These are phyloP conservation scores for Semnornis frantzii DNA, from an alignment of 2,113 vertebrate species.

Conservation along the genomic window DNA sequence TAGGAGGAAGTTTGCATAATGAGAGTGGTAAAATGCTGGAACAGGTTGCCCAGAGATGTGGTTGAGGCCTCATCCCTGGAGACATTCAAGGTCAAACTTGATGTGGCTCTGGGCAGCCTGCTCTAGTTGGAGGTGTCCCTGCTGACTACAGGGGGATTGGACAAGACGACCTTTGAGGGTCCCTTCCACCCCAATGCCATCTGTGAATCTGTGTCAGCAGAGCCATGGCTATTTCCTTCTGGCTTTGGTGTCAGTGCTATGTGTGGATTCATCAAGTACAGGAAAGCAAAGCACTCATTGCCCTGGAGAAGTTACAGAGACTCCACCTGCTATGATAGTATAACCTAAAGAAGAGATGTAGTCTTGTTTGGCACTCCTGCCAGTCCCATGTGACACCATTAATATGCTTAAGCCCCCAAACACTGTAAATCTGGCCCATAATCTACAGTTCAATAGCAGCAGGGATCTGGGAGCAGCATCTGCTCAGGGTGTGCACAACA, in stretches of 20 bases:
- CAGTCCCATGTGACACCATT: not conserved
- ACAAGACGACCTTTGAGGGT: too few relatives aligned
- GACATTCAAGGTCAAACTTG: too few relatives aligned
- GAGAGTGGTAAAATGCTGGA: too few relatives aligned
- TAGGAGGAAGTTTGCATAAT: too few relatives aligned
- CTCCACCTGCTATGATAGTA: not conserved
- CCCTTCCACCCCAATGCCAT: too few relatives aligned
- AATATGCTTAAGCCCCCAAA: not conserved
- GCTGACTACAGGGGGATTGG: too few relatives aligned
- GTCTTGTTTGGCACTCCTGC: not conserved
- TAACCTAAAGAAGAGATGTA: not conserved
- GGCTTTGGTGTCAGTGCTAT: not conserved
- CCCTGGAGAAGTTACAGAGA: not conserved
- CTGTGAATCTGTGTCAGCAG: too few relatives aligned
- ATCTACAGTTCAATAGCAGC: not conserved
- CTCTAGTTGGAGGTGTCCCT: too few relatives aligned
- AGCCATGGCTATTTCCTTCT: not conserved
- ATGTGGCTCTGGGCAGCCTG: too few relatives aligned
- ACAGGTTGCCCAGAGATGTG: too few relatives aligned
- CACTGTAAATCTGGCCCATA: not conserved
- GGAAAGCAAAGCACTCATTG: not conserved
- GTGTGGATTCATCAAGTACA: not conserved
- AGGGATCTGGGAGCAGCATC: constrained; percentile 13
- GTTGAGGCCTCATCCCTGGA: too few relatives aligned
- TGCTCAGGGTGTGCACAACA: not conserved